Evolutionary conservation across 1,140 invertebrate genomes (phyloP), one percentile per base, ranked within the genome.

Genomic region (Rhyacophila brunnea): DNA sequence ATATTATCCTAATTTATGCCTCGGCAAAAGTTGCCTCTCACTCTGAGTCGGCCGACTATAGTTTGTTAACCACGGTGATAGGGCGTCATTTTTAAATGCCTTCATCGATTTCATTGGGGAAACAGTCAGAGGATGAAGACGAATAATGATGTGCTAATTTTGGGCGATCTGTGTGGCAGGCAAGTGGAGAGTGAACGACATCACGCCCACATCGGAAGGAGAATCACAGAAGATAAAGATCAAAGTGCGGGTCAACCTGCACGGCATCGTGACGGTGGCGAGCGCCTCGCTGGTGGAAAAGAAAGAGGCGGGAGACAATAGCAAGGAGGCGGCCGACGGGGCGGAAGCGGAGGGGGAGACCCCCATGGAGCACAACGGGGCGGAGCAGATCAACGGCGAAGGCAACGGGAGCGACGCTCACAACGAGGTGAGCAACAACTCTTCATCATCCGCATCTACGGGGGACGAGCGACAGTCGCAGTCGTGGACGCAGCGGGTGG

Each of bases 221-320:
- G 92, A 94, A 67, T 86, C 86, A 19, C 88, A 93, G 44, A 97
- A 97, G 77, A 88, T 99, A 0, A 98, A 98, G 75, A 87, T 99
- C 0, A 99, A 98, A 80, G 92, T 95, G 5, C 82, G 95, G 60
- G 81, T 99, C 14, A 97, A 97, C 76, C 79, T 91, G 11, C 90
- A 99, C 74, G 97, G 97, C 11, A 88, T 98, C 44, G 88, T 99
- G 66, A 86, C 84, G 4, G 84, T 99, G 2, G 85, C 86, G 2
- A 91, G 87, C 56, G 96, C 96, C 1, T 87, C 87, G 0, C 74
- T 97, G 56, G 83, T 91, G 18, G 95, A 98, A 71, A 93, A 91
- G 76, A 85, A 84, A 62, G 87, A 91, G 66, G 71, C 80, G 1
- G 71, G 81, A 9, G 83, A 89, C 67, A 74, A 96, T 57, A 83